Base-by-base conservation (phyloP, 1,140 invertebrate species). In the Carcinoscorpius rotundicauda region DNA sequence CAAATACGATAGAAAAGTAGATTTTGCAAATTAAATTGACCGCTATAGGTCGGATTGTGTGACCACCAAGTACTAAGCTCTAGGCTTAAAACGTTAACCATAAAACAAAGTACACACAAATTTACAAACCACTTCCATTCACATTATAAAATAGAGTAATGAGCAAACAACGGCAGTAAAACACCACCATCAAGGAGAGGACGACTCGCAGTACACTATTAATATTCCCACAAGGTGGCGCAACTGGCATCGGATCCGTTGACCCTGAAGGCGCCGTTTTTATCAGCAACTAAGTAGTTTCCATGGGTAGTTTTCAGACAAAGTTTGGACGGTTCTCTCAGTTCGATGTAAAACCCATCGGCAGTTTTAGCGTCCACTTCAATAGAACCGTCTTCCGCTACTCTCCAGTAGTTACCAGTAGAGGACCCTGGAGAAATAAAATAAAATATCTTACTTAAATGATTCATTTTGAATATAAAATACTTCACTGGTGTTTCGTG, bases 161-260 rank as follows among this genome's bases (percentile, higher is more conserved):
- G 29, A 29, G 29, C 29, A 29, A 29, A 29, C 29, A 29, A 29
- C 29, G 29, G 29, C 29, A 29, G 29, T 29, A 29, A 29, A 29
- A 29, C 29, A 29, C 29, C 29, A 29, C 29, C 29, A 29, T 29
- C 29, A 29, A 29, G 29, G 29, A 29, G 29, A 29, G 29, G 29
- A 29, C 29, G 29, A 29, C 29, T 29, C 2, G 29, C 29, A 29
- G 29, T 29, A 29, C 29, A 29, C 29, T 29, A 29, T 85, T 91
- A 95, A 78, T 93, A 96, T 81, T 96, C 92, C 91, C 91, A 96
- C 75, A 90, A 89, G 66, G 91, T 94, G 71, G 91, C 90, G 64
- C 81, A 82, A 64, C 86, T 83, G 72, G 86, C 82, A 73, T 91
- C 87, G 63, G 84, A 82, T 63, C 87, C 88, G 50, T 87, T 86